phyloP scores from a whole-genome alignment of 2,888 invertebrate species.

The Dolomedes plantarius region DNA sequence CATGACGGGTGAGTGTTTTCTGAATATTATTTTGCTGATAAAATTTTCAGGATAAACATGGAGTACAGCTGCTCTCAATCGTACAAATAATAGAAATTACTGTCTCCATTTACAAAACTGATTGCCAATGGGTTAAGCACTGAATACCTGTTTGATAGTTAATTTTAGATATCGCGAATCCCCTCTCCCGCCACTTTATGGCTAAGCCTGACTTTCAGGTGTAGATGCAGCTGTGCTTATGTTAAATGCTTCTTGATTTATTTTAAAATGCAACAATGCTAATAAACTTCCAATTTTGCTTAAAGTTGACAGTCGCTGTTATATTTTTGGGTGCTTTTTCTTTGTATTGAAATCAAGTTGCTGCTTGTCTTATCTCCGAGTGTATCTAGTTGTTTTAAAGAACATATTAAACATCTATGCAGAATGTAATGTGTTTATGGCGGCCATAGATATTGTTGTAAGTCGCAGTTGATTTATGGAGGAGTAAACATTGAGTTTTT shows the following conservation, averaged over 20 bases:
- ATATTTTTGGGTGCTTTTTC: constrained; percentile 18
- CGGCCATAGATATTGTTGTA: constrained; percentile 70
- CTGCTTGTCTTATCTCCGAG: constrained; percentile 5
- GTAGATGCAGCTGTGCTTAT: constrained; percentile 70
- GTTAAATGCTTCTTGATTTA: constrained; percentile 68
- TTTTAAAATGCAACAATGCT: constrained; percentile 61
- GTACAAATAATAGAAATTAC: constrained; percentile 68
- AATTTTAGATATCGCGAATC: constrained; percentile 48
- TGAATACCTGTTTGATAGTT: constrained; percentile 41
- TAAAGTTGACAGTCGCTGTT: constrained; percentile 22
- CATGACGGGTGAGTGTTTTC: constrained; percentile 80
- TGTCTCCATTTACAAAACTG: constrained; percentile 64
- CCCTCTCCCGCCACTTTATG: constrained; percentile 57
- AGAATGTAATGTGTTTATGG: constrained; percentile 70
- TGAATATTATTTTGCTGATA: constrained; percentile 79
- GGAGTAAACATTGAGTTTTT: constrained; percentile 68
- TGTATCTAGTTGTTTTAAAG: constrained; percentile 35
- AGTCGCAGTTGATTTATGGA: constrained; percentile 70
- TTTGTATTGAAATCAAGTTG: constrained; percentile 4
- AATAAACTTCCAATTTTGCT: constrained; percentile 31
- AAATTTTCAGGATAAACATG: constrained; percentile 78
- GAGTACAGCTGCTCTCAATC: constrained; percentile 70
- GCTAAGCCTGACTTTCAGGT: constrained; percentile 68
- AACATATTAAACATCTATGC: constrained; percentile 63
- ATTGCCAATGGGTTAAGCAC: constrained; percentile 36